These are phyloP conservation scores for Bujurquina vittata DNA, from an alignment of 2,113 vertebrate genomes.

Conservation along the genomic window DNA sequence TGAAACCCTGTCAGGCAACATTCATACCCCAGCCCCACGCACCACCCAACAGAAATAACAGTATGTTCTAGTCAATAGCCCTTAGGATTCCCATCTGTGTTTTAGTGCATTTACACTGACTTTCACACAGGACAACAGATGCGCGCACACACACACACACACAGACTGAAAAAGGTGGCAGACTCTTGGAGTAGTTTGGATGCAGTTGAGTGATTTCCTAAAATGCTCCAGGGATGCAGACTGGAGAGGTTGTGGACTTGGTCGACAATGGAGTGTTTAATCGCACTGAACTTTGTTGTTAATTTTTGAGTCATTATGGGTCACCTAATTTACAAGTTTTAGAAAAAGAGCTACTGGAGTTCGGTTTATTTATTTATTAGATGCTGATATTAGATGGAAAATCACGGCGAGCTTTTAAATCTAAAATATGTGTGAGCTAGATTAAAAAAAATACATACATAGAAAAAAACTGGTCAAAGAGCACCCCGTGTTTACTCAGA, in stretches of 20 bases:
- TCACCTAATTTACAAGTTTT: background rate
- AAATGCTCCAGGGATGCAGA: constrained; percentile 8
- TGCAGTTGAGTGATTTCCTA: constrained; percentile 21
- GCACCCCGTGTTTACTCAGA: background rate
- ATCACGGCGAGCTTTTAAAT: background rate
- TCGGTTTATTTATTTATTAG: too few species aligned
- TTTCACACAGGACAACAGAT: background rate
- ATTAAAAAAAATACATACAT: too few species aligned
- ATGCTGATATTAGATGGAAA: background rate
- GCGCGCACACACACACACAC: background rate
- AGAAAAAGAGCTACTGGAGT: background rate
- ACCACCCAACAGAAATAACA: constrained; percentile 4
- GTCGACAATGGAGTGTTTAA: constrained; percentile 26
- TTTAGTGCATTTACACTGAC: constrained; percentile 11
- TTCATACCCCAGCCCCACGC: background rate
- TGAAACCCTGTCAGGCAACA: constrained; percentile 19
- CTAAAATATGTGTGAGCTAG: background rate
- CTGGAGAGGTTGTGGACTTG: constrained; percentile 21
- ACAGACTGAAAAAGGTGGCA: background rate
- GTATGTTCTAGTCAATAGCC: constrained; percentile 3
- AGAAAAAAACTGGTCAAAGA: background rate
- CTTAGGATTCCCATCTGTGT: constrained; percentile 36
- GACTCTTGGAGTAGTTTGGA: constrained; percentile 8
- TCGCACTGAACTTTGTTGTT: constrained; percentile 33
- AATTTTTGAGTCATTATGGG: background rate